These are phyloP conservation scores for Agonopterix heracliana DNA, from an alignment of 2,888 invertebrate genomes.

Conservation along the genomic window DNA sequence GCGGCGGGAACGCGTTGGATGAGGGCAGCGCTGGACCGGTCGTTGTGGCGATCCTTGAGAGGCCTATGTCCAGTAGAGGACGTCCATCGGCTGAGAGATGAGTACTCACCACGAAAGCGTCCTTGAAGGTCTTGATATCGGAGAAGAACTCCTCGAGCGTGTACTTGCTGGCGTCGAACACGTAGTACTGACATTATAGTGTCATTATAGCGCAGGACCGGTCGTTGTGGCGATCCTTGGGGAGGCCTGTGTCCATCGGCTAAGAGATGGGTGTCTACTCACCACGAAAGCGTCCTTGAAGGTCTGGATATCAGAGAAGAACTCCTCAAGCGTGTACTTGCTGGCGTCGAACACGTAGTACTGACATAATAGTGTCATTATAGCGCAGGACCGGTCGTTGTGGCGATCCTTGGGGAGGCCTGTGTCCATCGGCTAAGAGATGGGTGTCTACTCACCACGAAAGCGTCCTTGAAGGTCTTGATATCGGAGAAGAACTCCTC, in stretches of 20 bases:
- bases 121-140: slow-evolving; percentile 96
- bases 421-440: not conserved
- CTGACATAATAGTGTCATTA: too few species aligned
- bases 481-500: slow-evolving; percentile 98
- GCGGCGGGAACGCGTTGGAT: too few species aligned
- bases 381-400: too few species aligned
- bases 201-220: too few species aligned
- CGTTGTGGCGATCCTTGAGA: too few species aligned
- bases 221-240: too few species aligned
- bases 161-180: slow-evolving; percentile 95
- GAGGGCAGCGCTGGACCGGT: too few species aligned
- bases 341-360: slow-evolving; percentile 94
- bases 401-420: too few species aligned
- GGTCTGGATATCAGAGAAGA: slow-evolving; percentile 95
- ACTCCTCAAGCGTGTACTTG: slow-evolving; percentile 96
- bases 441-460: slow-evolving; percentile 84
- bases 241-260: not conserved
- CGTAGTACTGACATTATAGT: too few species aligned
- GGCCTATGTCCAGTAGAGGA: too few species aligned
- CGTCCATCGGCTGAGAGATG: not conserved
- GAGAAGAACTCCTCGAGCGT: slow-evolving; percentile 96
- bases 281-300: slow-evolving; percentile 95
- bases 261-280: slow-evolving; percentile 56
- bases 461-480: slow-evolving; percentile 95
- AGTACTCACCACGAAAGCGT: slow-evolving; percentile 87